A percentile compares a stretch with the other conserved stretches of the same genome.
Conservation (phyloP, 2,113 vertebrate species). For the Rhea americana region DNA sequence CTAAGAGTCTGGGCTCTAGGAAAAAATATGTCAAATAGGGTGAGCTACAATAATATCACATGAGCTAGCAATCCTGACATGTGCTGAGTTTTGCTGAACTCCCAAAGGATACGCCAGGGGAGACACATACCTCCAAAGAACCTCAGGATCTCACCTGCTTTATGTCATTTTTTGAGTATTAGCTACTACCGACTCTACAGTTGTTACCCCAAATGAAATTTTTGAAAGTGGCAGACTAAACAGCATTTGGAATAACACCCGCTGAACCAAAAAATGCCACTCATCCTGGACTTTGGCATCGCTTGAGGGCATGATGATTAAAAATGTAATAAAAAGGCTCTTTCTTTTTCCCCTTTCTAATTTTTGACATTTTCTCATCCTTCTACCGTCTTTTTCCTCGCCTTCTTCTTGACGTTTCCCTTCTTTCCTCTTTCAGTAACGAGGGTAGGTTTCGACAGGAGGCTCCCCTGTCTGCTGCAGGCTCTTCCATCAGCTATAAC, state of each 20-base stretch:
- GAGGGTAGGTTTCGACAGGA: background rate
- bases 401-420: background rate
- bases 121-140: background rate
- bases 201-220: background rate
- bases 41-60: background rate
- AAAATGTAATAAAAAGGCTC: background rate
- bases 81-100: background rate
- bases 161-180: background rate
- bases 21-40: background rate
- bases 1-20: fast-evolving
- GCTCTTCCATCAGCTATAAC: background rate
- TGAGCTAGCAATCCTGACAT: background rate
- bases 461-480: background rate
- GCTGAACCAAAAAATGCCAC: background rate
- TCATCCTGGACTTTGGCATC: background rate
- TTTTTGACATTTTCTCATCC: background rate
- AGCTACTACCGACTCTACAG: background rate
- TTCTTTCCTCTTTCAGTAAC: background rate
- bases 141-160: background rate
- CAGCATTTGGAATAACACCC: background rate
- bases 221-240: background rate
- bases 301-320: background rate
- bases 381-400: background rate
- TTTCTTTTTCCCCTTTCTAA: background rate
- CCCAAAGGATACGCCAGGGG: background rate